Evolutionary conservation across 2,888 invertebrate species (phyloP), one percentile per base, ranked within the genome.

Genomic region (Drymonia ruficornis): DNA sequence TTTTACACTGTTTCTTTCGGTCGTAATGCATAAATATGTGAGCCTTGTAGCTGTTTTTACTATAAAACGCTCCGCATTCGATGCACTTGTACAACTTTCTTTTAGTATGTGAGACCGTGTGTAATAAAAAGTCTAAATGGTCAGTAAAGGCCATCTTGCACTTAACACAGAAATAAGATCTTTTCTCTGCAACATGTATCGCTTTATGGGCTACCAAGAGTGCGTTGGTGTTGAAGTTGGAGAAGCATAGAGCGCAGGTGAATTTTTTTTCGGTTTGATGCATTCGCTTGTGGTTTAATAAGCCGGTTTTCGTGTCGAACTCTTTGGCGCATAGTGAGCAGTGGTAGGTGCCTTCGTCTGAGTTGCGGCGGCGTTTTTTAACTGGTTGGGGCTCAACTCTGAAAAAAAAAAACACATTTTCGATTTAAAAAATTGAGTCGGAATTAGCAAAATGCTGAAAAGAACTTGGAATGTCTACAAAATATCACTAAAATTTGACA

Each of bases 141-240:
- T 71, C 55, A 0, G 74, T 67, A n/a, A 74, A 81, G 0, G 74
- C 73, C 0, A 69, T 38, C 51, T 75, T 59, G 23, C 78, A 78
- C 19, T 59, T 48, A 5, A 59, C 58, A 12, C 80, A 81, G 0
- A 76, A 63, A 1, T 57, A 58, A 1, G 55, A 50, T 5, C 16
- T 40, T 1, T 68, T 61, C 23, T 75, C 70, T 3, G 49, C 12
- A 0, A 36, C 55, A 15, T 80, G 81, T 0, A 46, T 9, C 0
- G 15, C 13, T 52, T 77, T 80, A 15, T 81, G 81, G 0, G 68
- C 29, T 1, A 76, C 55, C 1, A 81, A 49, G 0, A 69, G 56
- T 0, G 16, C 8, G n/a, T 80, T 81, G 0, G 61, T 63, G 1
- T 63, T 12, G n/a, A 78, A 81, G 2, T 29, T 54, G 4, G 53